Conservation (phyloP, 2,797 vertebrate genomes). For the Cossypha heuglini region DNA sequence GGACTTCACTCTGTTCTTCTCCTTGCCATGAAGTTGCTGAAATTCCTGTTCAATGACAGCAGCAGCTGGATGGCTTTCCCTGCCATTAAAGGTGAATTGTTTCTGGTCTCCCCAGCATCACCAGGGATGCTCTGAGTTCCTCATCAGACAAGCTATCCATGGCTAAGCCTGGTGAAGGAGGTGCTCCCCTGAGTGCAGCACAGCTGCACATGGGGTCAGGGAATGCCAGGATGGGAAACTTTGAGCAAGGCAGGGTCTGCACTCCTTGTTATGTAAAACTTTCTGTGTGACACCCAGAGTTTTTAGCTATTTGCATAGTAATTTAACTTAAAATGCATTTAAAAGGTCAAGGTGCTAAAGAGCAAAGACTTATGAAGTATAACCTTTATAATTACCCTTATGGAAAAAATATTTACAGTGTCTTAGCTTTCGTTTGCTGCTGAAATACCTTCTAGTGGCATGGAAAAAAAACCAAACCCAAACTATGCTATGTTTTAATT, state of each 20-base stretch:
- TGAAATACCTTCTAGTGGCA: background rate
- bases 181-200: fast-evolving
- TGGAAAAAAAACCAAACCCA: background rate
- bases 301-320: background rate
- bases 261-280: background rate
- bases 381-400: background rate
- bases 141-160: fast-evolving
- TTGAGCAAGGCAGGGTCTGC: background rate
- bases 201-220: fast-evolving
- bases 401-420: background rate
- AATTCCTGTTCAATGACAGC: background rate
- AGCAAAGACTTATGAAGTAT: background rate
- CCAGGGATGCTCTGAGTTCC: background rate
- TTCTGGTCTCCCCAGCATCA: background rate
- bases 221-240: background rate
- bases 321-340: background rate
- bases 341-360: background rate
- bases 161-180: background rate
- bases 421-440: background rate
- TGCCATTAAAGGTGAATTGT: fast-evolving
- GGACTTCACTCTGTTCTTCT: background rate
- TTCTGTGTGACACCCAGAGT: fast-evolving
- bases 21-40: background rate
- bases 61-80: background rate
- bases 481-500: conserved; percentile 55